Base-by-base conservation (phyloP, 2,113 vertebrate genomes). In the Oreotrochilus melanogaster region DNA sequence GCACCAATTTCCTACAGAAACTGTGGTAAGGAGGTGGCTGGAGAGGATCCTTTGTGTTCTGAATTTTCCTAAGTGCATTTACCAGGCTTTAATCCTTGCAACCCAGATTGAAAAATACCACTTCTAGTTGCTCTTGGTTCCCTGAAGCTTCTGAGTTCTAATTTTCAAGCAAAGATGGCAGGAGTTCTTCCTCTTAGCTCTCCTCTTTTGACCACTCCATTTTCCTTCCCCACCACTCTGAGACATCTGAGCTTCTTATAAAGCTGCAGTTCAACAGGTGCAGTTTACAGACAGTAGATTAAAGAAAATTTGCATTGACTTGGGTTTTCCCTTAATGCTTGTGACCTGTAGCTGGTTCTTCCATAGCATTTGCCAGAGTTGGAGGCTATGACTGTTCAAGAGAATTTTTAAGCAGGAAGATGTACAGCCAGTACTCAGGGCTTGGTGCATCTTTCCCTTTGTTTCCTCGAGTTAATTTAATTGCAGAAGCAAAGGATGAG, bases 211-310 rank as follows among this genome's bases (percentile, higher is more conserved):
- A 56, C 31, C 8, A 1, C 10, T 92, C 9, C 3, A 2, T 74
- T 85, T 92, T 82, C 62, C 8, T 28, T 91, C 50, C 23, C 39
- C 11, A 7, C 1, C 12, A 24, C 24, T 5, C 14, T 0, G 0
- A 69, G 62, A 33, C 48, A 57, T 19, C 15, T 75, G 74, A 75
- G 48, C 72, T 80, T 58, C 37, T 84, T 24, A 13, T 37, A 22
- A 66, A 45, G 31, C 65, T 81, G 58, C 50, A 78, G 1, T 28
- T 45, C 45, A 88, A 76, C 54, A 18, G 6, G 31, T 91, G 37
- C 24, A 8, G 14, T 54, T 80, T 66, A 66, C 54, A 78, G 37
- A 18, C 23, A n/a, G n/a, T 18, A n/a, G n/a, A 22, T 64, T 12
- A 48, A 92, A 67, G 56, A 30, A 8, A 51, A 45, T 33, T 7